These are phyloP conservation scores for Orcinus orca DNA, from an alignment of 2,113 vertebrate genomes.

Conservation along the genomic window DNA sequence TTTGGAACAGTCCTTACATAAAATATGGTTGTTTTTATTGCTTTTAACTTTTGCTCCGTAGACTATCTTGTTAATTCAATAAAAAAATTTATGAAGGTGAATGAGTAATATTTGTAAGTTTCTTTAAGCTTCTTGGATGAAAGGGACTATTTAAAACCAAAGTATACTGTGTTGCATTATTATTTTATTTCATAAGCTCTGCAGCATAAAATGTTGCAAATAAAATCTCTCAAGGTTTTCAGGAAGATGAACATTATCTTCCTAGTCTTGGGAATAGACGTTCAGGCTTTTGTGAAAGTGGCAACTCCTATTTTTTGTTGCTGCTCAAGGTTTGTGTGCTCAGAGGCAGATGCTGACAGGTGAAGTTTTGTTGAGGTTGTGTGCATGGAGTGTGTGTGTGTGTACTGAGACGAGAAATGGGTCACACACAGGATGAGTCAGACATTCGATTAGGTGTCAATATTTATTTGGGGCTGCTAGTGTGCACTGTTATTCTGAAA, in stretches of 20 bases:
- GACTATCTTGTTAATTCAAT: conserved; percentile 59
- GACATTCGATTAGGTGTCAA: conserved; percentile 26
- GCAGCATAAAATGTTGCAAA: conserved; percentile 43
- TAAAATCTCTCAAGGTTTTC: conserved; percentile 46
- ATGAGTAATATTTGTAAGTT: conserved; percentile 56
- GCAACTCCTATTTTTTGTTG: background rate
- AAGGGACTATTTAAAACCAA: conserved; percentile 62
- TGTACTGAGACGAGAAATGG: background rate
- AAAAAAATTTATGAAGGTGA: conserved; percentile 61
- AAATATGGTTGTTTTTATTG: conserved; percentile 61
- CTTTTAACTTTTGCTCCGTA: conserved; percentile 53
- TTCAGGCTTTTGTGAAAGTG: conserved; percentile 35
- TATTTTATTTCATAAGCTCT: conserved; percentile 67
- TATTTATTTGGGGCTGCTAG: conserved; percentile 25
- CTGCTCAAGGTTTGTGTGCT: background rate
- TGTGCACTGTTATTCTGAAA: conserved; percentile 1
- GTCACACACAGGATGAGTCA: background rate
- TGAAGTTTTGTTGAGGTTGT: background rate
- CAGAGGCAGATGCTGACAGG: conserved; percentile 2
- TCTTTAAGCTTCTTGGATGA: conserved; percentile 49
- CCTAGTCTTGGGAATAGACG: conserved; percentile 38
- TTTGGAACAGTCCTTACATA: conserved; percentile 45
- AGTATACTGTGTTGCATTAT: conserved; percentile 34
- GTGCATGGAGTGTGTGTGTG: background rate
- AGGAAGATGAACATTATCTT: conserved; percentile 49